phyloP scores from a whole-genome alignment of 2,113 vertebrate genomes.

The Podocnemis expansa region DNA sequence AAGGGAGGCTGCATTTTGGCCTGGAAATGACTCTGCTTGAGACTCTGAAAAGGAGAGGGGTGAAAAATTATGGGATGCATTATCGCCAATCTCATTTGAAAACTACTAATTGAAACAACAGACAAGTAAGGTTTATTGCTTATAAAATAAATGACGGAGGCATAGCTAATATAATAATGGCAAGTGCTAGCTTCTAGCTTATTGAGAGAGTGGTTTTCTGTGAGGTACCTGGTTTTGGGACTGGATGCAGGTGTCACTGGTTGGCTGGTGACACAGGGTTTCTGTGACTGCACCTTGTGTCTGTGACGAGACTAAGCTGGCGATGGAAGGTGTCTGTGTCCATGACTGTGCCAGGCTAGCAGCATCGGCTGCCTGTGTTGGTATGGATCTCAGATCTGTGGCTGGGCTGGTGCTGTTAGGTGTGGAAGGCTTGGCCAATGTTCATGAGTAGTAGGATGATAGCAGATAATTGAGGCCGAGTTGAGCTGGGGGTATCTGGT shows the following conservation, averaged over 20 bases:
- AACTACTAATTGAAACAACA: slow-evolving; percentile 77
- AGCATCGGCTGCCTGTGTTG: neutral
- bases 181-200: slow-evolving; percentile 46
- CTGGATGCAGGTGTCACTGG: neutral
- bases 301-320: neutral
- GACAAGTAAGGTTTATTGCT: slow-evolving; percentile 69
- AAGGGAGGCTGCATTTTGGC: slow-evolving; percentile 69
- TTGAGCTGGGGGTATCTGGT: rapidly evolving
- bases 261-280: neutral
- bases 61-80: slow-evolving; percentile 76
- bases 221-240: neutral
- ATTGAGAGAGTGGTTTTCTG: neutral
- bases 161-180: slow-evolving; percentile 44
- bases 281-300: rapidly evolving
- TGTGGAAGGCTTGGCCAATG: neutral
- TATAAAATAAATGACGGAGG: slow-evolving; percentile 70
- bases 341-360: rapidly evolving
- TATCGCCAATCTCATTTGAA: slow-evolving; percentile 79
- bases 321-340: neutral
- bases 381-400: rapidly evolving
- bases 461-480: neutral
- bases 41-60: slow-evolving; percentile 63
- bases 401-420: too few relatives aligned
- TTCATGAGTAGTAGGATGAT: rapidly evolving
- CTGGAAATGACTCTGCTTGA: slow-evolving; percentile 73